Base-by-base conservation (phyloP, 2,888 invertebrate species). In the Phania funesta region DNA sequence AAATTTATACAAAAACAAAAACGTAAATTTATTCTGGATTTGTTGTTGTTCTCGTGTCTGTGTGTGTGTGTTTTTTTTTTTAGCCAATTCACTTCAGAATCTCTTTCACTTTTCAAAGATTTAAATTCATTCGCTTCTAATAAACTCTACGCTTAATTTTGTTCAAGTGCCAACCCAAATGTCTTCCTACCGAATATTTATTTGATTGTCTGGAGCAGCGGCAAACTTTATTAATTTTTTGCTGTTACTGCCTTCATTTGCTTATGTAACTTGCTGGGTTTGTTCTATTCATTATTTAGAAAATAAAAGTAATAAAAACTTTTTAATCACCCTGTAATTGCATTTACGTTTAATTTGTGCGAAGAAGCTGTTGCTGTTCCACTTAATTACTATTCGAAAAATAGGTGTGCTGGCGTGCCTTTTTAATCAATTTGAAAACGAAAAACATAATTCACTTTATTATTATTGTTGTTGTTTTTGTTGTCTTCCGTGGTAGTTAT, bases 221-320 rank as follows among this genome's bases (percentile, higher is more conserved):
- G 56, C 29, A 13, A 58, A n/a, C 13, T 16, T 32, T 32, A 11
- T 32, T 16, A 41, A 58, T 65, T 52, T 65, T 41, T 38, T 38
- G 35, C 41, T 50, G 38, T 32, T 41, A 29, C 48, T 58, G 46
- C 38, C 18, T 44, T 32, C 22, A 29, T 8, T 22, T n/a, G 29
- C 64, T 78, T 56, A 78, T 80, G 80, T 80, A 83, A 64, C 54
- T 24, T 20, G 46, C 16, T 54, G 50, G 48, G 58, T 62, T 77
- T 70, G 38, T 35, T 26, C 13, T 38, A 11, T 52, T 26, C 26
- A 20, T 48, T 56, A 41, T 41, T 29, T 6, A 41, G 29, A 18
- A 8, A 22, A 54, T 8, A 16, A 13, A 44, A 50, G 0, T 9
- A 7, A 20, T 38, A 11, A 3, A 26, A 50, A 38, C 1, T 29